These are phyloP conservation scores for Hyppa rectilinea DNA, from an alignment of 2,888 invertebrate genomes.

Conservation along the genomic window DNA sequence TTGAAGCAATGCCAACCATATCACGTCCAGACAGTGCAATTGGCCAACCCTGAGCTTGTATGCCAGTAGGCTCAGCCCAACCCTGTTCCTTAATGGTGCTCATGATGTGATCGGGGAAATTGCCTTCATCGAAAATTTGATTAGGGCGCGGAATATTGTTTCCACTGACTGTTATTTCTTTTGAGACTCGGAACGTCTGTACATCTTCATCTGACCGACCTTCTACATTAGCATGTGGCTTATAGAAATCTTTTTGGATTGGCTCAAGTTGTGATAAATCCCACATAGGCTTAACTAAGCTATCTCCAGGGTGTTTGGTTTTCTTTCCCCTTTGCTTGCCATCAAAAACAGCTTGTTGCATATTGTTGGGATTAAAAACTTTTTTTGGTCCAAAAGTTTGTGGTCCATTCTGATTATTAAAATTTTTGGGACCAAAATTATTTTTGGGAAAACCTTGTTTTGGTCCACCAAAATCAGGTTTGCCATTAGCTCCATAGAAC, in stretches of 20 bases:
- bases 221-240: conserved; percentile 94
- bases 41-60: conserved; percentile 99
- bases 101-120: conserved; percentile 96
- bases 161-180: conserved; percentile 97
- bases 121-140: conserved; percentile 97
- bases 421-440: conserved; percentile 84
- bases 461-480: conserved; percentile 88
- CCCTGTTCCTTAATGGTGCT: conserved; percentile 95
- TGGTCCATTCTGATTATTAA: conserved; percentile 81
- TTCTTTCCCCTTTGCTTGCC: conserved; percentile 91
- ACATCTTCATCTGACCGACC: conserved; percentile 94
- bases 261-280: conserved; percentile 93
- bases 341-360: conserved; percentile 80
- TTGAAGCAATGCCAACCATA: conserved; percentile 98
- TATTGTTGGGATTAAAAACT: conserved; percentile 79
- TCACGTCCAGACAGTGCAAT: conserved; percentile 97
- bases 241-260: conserved; percentile 98
- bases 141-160: conserved; percentile 96
- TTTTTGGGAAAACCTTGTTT: conserved; percentile 85
- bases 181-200: conserved; percentile 93
- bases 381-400: conserved; percentile 84
- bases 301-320: conserved; percentile 93
- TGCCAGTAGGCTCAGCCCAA: conserved; percentile 97
- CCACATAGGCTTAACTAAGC: conserved; percentile 96
- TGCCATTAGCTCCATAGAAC: conserved; percentile 84